Evolutionary conservation across 2,113 vertebrate genomes (phyloP), one percentile per base, ranked within the genome.

Genomic region (Camelus dromedarius): DNA sequence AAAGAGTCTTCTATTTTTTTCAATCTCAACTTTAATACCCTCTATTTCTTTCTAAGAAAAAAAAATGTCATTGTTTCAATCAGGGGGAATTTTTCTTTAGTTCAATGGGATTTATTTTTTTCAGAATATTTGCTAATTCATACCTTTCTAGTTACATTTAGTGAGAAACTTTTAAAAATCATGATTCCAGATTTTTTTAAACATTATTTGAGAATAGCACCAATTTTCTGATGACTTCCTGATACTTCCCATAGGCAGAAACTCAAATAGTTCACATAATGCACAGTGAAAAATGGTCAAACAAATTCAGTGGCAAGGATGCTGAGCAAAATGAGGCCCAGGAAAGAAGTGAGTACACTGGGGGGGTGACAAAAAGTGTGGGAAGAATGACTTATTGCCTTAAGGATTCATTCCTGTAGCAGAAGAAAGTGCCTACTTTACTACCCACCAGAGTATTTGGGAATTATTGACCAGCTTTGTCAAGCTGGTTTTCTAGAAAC

Each of bases 401-500:
- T 42, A 1, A 80, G 16, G 30, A 60, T 24, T 48, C 54, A 48
- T 22, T 19, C 0, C 19, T 30, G 11, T 19, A 58, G 38, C 3
- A 32, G 10, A 19, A 75, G 24, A n/a, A 79, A n/a, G 2, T 46
- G 15, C 14, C 24, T 12, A 4, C 18, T 38, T 50, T 32, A 70
- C 4, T 4, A 28, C 14, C 22, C n/a, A 82, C 66, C 20, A 32
- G 52, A 76, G 35, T 32, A 16, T 20, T 4, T 16, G 12, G 19
- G 8, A 87, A 83, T 70, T 89, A 67, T 64, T 82, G 66, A 32
- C n/a, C 28, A 67, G 32, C 5, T 66, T 1, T 67, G 80, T 66
- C 20, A 22, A 20, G 6, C 32, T 76, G 84, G 2, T 89, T 98
- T 96, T 93, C 28, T 20, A 97, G 46, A 80, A 6, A 48, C 42